Percentiles rank a stretch among this genome's conserved stretches.
Conservation (phyloP, 2,888 invertebrate species). For the Tetragonula carbonaria region DNA sequence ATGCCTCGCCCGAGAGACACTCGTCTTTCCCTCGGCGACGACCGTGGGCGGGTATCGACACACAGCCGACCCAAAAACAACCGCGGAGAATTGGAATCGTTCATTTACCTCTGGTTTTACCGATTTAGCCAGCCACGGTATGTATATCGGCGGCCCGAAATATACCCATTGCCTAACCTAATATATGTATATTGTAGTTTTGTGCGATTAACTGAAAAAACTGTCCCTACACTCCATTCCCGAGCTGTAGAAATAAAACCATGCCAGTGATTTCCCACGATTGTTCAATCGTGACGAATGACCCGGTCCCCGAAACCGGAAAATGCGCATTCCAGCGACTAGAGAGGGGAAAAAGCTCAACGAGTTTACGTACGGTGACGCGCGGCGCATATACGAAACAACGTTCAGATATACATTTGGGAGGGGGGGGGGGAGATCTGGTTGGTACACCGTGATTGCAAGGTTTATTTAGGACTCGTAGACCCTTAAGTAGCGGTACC, state of each 20-base stretch:
- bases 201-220: neutral
- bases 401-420: conserved; percentile 30
- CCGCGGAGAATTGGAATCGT: conserved; percentile 47
- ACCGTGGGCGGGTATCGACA: conserved; percentile 62
- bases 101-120: conserved; percentile 49
- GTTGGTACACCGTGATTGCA: conserved; percentile 12
- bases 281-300: too few species aligned
- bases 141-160: neutral
- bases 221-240: neutral
- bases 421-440: neutral
- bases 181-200: neutral
- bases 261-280: neutral
- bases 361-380: neutral
- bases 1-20: conserved; percentile 46
- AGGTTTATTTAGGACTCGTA: conserved; percentile 62
- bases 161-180: neutral
- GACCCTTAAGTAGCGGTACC: conserved; percentile 72
- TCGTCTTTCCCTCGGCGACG: conserved; percentile 55
- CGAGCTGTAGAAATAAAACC: neutral
- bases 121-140: conserved; percentile 22
- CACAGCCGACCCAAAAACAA: conserved; percentile 49
- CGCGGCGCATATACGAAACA: conserved; percentile 40
- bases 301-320: neutral
- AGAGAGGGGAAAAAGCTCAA: too few species aligned
- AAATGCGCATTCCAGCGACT: neutral